Evolutionary conservation across 2,113 vertebrate species (phyloP).

Genomic region (Phylloscopus trochiloides): DNA sequence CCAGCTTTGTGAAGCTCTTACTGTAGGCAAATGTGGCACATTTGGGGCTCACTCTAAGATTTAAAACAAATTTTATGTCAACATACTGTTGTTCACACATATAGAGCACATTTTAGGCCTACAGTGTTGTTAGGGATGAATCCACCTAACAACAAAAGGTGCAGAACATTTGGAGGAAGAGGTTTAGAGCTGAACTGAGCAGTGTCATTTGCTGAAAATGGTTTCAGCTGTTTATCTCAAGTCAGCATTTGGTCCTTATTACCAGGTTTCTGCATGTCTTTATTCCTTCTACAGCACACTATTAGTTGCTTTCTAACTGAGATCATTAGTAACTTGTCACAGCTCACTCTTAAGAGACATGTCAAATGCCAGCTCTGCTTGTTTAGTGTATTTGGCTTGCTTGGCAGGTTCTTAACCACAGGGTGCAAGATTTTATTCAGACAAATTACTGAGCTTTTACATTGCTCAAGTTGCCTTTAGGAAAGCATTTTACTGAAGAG

Average conservation of each 20-base stretch:
- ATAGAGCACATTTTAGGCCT: not conserved
- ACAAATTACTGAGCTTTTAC: not conserved
- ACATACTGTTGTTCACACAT: not conserved
- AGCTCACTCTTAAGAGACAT: not conserved
- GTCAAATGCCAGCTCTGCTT: not conserved
- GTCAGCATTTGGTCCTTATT: not conserved
- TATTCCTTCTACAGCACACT: not conserved
- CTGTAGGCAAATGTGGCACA: not conserved
- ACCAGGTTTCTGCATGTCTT: not conserved
- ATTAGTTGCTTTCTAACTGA: not conserved
- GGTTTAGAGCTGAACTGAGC: not conserved
- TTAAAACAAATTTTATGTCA: not conserved
- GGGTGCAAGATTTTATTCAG: not conserved
- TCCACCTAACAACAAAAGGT: not conserved
- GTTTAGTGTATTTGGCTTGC: not conserved
- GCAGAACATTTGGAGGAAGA: not conserved
- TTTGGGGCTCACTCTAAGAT: not conserved
- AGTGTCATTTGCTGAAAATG: not conserved
- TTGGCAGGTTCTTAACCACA: not conserved
- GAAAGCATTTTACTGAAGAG: not conserved
- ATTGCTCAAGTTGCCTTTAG: not conserved
- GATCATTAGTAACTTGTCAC: conserved; percentile 10
- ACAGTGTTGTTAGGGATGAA: not conserved
- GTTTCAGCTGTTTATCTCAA: not conserved
- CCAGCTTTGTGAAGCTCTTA: conserved; percentile 6